Evolutionary conservation across 2,888 invertebrate species (phyloP), one percentile per base, ranked within the genome.

Genomic region (Campoplex nolae): DNA sequence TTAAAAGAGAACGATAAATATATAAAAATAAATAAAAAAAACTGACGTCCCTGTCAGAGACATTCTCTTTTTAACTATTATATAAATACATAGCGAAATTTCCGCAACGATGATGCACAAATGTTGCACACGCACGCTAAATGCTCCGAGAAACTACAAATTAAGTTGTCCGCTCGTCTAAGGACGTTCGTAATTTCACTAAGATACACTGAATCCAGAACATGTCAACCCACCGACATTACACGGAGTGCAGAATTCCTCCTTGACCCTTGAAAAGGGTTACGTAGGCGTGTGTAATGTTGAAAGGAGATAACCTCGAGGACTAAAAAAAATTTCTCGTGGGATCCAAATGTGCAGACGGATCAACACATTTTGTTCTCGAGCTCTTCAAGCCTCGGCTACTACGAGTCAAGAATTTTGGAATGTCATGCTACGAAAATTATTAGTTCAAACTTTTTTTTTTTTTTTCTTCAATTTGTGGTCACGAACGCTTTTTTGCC

Each of bases 211-310:
- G 51, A 62, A 42, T 68, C n/a, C 32, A 13, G 70, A 80, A 56
- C 67, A 70, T 58, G 65, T 73, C 32, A 35, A 54, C 54, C 32
- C 62, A 45, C 38, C 51, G 56, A 67, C 38, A 58, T 80, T 68
- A 48, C 38, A 48, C 38, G 56, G 23, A 62, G 76, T 73, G 70
- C 74, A 67, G 76, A 68, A 83, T 65, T 75, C 35, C 28, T 65
- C 86, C 86, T 81, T 86, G 86, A 74, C 68, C 68, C 67, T 71
- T 68, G 56, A 81, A 81, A 73, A 81, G 70, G 32, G 74, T 45
- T 56, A 56, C 42, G 76, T 16, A 76, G 76, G 67, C 76, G 83
- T 83, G 83, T 86, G 73, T 51, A 68, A 48, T 4, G 68, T 38
- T 68, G 77, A 86, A 84, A 81, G 70, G 62, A 81, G 54, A 45